phyloP scores from a whole-genome alignment of 2,888 invertebrate genomes.

The Sceliomorpha sp. region DNA sequence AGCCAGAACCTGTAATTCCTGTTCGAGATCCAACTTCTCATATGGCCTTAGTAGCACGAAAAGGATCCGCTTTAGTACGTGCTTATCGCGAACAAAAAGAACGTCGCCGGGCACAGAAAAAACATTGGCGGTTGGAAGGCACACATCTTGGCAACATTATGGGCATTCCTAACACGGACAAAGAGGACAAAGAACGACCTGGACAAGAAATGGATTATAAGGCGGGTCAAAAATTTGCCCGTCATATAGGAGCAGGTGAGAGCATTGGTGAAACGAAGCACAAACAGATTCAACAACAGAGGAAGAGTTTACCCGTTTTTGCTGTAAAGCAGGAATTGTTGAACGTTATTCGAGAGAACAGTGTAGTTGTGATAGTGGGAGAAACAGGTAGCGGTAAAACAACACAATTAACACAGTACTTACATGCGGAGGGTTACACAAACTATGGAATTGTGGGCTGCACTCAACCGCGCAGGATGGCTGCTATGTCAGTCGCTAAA shows the following conservation, averaged over 20 bases:
- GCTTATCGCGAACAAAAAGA: conserved; percentile 98
- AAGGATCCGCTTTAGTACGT: conserved; percentile 95
- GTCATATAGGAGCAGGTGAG: conserved; percentile 90
- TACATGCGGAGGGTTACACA: conserved; percentile 98
- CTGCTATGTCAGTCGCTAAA: conserved; percentile 99
- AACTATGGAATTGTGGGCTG: conserved; percentile 97
- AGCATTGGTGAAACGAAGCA: conserved; percentile 89
- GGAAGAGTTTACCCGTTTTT: conserved; percentile 96
- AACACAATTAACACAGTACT: conserved; percentile 97
- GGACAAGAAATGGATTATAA: conserved; percentile 87
- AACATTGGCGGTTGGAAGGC: conserved; percentile 99
- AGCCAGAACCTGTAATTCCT: conserved; percentile 99
- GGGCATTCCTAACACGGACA: conserved; percentile 87
- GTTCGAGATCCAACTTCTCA: conserved; percentile 98
- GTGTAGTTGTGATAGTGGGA: conserved; percentile 95
- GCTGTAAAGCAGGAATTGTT: conserved; percentile 92
- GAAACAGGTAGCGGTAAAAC: conserved; percentile 99
- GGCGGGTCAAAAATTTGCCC: conserved; percentile 97
- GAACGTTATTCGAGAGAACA: conserved; percentile 95
- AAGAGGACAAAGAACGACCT: conserved; percentile 81
- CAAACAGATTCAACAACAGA: conserved; percentile 91
- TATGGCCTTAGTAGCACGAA: conserved; percentile 97
- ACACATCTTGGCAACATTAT: conserved; percentile 98
- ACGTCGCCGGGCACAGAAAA: conserved; percentile 97
- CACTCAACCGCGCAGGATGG: conserved; percentile 98